Evolutionary conservation across 2,888 invertebrate genomes (phyloP).

Genomic region (Cerceris rybyensis): DNA sequence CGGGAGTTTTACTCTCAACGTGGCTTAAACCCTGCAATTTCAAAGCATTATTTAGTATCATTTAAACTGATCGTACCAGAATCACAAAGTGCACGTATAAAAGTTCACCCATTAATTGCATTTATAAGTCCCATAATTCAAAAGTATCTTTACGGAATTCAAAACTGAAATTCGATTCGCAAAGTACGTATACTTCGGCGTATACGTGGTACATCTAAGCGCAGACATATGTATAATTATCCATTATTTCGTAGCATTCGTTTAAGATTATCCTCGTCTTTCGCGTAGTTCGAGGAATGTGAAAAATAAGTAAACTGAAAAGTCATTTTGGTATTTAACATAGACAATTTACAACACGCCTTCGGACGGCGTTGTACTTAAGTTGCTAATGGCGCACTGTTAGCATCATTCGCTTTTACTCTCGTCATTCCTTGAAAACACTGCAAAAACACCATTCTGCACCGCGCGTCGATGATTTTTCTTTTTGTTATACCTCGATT

Average conservation of each 20-base stretch:
- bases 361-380: slow-evolving; percentile 22
- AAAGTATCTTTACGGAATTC: too few relatives aligned
- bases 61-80: too few relatives aligned
- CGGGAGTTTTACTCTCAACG: too few relatives aligned
- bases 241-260: slow-evolving; percentile 33
- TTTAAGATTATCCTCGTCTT: slow-evolving; percentile 22
- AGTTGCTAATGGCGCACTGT: slow-evolving; percentile 10
- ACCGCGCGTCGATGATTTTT: slow-evolving; percentile 35
- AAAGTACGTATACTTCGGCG: too few relatives aligned
- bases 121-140: too few relatives aligned
- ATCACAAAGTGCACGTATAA: too few relatives aligned
- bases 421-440: slow-evolving; percentile 25
- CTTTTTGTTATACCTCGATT: slow-evolving; percentile 50
- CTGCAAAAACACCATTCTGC: slow-evolving; percentile 51
- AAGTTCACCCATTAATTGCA: too few relatives aligned
- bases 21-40: too few relatives aligned
- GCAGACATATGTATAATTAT: slow-evolving; percentile 22
- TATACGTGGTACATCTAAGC: too few relatives aligned
- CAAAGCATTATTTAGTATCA: too few relatives aligned
- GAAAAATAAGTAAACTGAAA: slow-evolving; percentile 12
- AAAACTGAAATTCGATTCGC: too few relatives aligned
- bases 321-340: slow-evolving; percentile 32
- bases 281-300: slow-evolving; percentile 18
- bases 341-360: slow-evolving; percentile 2
- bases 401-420: slow-evolving; percentile 27